A percentile compares a stretch with the other conserved stretches of the same genome.
Evolutionary conservation across 2,113 vertebrate genomes (phyloP).

Genomic region (Ceyx melanurus): DNA sequence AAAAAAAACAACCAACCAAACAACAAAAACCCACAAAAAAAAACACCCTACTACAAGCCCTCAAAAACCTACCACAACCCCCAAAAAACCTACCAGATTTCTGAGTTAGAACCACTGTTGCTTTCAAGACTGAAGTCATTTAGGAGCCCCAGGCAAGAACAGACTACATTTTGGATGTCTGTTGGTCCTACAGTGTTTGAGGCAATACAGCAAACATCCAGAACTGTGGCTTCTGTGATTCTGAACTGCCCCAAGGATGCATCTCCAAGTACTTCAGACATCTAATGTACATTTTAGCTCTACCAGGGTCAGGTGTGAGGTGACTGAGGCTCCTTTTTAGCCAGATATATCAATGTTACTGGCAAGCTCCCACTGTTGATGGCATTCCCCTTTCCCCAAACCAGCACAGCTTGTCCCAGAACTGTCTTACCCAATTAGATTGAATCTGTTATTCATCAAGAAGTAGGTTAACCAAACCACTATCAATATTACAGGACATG

Average conservation of each 20-base stretch:
- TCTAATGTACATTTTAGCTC: background rate
- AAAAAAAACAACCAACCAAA: no score
- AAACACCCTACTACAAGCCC: no score
- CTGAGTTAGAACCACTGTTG: background rate
- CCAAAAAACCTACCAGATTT: no score
- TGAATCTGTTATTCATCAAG: background rate
- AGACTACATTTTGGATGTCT: background rate
- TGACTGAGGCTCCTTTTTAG: background rate
- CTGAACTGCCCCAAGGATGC: background rate
- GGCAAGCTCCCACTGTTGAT: background rate
- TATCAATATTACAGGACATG: background rate
- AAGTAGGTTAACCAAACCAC: conserved; percentile 36
- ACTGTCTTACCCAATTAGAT: conserved; percentile 24
- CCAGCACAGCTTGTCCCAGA: conserved; percentile 18
- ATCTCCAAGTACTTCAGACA: background rate
- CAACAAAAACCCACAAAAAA: no score
- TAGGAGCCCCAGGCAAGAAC: background rate
- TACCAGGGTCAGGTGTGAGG: background rate
- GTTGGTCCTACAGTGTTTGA: background rate
- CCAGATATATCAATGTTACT: background rate
- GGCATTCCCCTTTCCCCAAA: background rate
- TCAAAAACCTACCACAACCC: no score
- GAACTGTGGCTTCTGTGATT: background rate
- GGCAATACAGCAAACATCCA: background rate
- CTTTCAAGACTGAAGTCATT: background rate